phyloP scores from a whole-genome alignment of 2,113 vertebrate genomes.

The Eulemur rufifrons region DNA sequence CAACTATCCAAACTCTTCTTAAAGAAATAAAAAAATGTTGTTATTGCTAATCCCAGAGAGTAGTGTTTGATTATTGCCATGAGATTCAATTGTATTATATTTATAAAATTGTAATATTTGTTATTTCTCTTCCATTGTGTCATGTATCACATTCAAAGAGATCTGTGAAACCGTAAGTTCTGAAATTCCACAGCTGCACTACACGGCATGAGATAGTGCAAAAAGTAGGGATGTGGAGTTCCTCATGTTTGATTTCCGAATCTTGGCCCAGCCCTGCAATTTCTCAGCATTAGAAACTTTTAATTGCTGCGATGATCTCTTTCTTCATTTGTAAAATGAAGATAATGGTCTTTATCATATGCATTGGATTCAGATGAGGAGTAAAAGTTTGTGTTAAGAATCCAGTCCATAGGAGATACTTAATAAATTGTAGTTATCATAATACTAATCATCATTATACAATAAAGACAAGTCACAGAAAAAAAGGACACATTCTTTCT shows the following conservation, averaged over 20 bases:
- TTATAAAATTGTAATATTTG: neutral
- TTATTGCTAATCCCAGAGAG: neutral
- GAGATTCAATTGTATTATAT: neutral
- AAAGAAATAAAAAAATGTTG: neutral
- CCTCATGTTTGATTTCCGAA: neutral
- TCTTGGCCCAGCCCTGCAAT: neutral
- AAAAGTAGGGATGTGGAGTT: neutral
- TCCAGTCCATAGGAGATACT: neutral
- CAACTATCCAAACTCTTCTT: neutral
- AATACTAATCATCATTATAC: neutral
- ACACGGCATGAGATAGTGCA: neutral
- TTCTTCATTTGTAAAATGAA: neutral
- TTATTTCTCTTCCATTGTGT: neutral
- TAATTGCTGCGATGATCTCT: neutral
- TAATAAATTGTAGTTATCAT: neutral
- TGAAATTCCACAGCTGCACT: neutral
- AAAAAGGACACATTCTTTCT: neutral
- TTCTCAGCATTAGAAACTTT: neutral
- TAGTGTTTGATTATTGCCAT: neutral
- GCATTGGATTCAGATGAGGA: neutral
- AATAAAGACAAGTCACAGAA: neutral
- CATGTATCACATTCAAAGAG: neutral
- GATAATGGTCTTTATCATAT: neutral
- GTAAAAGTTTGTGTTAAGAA: neutral
- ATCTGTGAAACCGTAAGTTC: neutral